Evolutionary conservation across 2,888 invertebrate genomes (phyloP).

Genomic region (Diarsia rubi): DNA sequence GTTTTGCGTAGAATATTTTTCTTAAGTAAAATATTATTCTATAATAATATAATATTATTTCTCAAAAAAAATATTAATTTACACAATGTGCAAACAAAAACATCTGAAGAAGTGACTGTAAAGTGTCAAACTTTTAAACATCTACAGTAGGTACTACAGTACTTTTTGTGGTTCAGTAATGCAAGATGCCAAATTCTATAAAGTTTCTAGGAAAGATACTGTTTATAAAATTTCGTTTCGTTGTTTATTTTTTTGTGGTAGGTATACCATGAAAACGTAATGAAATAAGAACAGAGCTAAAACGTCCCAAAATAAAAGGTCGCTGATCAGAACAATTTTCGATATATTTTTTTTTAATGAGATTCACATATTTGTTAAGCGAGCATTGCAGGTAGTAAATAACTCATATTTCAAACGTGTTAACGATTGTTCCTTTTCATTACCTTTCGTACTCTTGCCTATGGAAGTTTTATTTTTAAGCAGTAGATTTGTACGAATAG

Average conservation of each 20-base stretch:
- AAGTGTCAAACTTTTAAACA: background rate
- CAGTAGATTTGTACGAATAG: background rate
- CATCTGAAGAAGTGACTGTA: background rate
- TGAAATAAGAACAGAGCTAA: slow-evolving; percentile 1
- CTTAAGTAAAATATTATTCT: background rate
- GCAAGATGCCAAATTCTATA: background rate
- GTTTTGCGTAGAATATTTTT: background rate
- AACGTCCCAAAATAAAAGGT: background rate
- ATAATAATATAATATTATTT: too few relatives aligned
- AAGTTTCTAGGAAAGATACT: too few relatives aligned
- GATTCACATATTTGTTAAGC: too few relatives aligned
- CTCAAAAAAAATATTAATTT: too few relatives aligned
- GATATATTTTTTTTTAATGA: too few relatives aligned
- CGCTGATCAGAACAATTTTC: background rate
- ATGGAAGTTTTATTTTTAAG: background rate
- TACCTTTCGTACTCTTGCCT: background rate
- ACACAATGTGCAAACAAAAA: too few relatives aligned
- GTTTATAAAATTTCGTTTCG: too few relatives aligned
- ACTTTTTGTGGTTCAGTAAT: background rate
- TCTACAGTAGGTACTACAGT: background rate
- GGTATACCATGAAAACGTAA: too few relatives aligned
- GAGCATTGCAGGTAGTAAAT: background rate
- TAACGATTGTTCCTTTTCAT: slow-evolving; percentile 13
- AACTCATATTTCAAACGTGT: background rate
- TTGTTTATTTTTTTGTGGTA: too few relatives aligned